Evolutionary conservation across 2,113 vertebrate genomes (phyloP).

Genomic region (Corvus cornix): DNA sequence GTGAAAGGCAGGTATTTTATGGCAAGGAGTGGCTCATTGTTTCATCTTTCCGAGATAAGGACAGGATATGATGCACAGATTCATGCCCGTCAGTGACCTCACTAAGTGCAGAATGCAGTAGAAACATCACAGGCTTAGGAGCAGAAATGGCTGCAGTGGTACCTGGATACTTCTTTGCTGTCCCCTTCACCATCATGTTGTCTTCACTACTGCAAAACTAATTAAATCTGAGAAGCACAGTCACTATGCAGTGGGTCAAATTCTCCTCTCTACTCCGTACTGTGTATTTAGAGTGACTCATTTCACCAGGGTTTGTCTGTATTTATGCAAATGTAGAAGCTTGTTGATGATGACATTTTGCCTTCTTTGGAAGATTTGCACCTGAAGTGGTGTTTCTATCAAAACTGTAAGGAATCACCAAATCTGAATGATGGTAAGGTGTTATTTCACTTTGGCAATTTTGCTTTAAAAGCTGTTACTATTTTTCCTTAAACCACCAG

Average conservation of each 20-base stretch:
- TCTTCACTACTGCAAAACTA: neutral
- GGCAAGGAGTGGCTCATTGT: neutral
- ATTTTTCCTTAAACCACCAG: neutral
- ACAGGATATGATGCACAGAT: neutral
- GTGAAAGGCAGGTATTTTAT: neutral
- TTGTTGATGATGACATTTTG: neutral
- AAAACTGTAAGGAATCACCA: neutral
- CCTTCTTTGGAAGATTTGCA: neutral
- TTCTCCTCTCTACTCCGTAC: neutral
- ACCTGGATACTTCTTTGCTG: neutral
- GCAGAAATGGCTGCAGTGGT: neutral
- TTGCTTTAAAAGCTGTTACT: neutral
- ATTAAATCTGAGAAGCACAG: neutral
- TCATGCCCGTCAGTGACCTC: fast-evolving
- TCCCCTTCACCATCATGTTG: neutral
- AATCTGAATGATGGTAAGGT: neutral
- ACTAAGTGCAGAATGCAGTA: neutral
- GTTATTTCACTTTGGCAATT: neutral
- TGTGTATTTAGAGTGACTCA: neutral
- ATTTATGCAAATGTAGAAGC: neutral
- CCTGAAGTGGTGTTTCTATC: neutral
- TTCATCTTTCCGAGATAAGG: neutral
- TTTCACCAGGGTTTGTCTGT: neutral
- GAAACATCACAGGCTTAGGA: neutral
- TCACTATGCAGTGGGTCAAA: neutral